Evolutionary conservation across 2,113 vertebrate genomes (phyloP), one percentile per base, ranked within the genome.

Genomic region (Sprattus sprattus): DNA sequence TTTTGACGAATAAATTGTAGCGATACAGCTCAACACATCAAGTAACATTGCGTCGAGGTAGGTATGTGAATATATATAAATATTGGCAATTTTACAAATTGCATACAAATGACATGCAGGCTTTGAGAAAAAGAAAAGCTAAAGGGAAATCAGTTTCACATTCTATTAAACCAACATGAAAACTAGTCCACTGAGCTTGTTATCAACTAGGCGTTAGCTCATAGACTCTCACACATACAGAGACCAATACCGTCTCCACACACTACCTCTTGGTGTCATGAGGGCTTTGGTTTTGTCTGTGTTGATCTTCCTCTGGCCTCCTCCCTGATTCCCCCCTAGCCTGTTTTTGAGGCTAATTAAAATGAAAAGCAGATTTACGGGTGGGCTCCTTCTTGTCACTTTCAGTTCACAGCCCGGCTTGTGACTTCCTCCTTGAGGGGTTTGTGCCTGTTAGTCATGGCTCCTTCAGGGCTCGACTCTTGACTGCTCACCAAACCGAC

Each of bases 271-370:
- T 15, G 2, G 64, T 28, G 64, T 71, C 64, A 32, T 71, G 64
- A 28, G 25, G 50, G 44, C 54, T 22, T 49, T 83, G 49, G 52
- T 67, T 39, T 81, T 81, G 83, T 50, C 81, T 47, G 49, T 87
- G 83, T 85, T 71, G 64, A 71, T 71, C 25, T 71, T 32, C 25
- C 64, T 71, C 71, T 50, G 22, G 54, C 32, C 52, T 45, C 84
- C 54, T 87, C 78, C 82, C 57, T 75, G 57, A 50, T 32, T 82
- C 71, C 82, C n/a, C 71, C n/a, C n/a, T n/a, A n/a, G n/a, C n/a
- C 1, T 22, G 25, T 89, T 88, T 92, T 88, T 90, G 89, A 91
- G 88, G 86, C 89, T 91, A 88, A 91, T 90, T 92, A 91, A 88
- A 91, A 84, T 6, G 84, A 88, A 90, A 91, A 85, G 85, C 83